Conservation (phyloP, 2,888 invertebrate species). For the Drosophila phalerata region DNA sequence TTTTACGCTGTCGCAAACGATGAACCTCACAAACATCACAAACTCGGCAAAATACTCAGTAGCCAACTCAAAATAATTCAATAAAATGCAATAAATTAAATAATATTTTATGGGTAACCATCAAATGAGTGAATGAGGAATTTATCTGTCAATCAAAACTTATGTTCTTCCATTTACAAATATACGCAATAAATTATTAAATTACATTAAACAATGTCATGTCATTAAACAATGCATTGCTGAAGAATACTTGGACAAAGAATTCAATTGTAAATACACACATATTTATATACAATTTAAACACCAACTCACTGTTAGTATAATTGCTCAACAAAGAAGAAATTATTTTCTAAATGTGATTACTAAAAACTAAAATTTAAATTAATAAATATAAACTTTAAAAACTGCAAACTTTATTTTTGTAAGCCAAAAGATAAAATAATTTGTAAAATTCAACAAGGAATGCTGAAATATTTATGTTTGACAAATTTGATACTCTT, state of each 20-base stretch:
- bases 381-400: background rate
- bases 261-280: too few species aligned
- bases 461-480: background rate
- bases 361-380: too few species aligned
- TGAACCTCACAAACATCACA: slow-evolving; percentile 50
- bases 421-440: background rate
- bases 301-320: too few species aligned
- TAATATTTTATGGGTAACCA: slow-evolving; percentile 34
- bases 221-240: background rate
- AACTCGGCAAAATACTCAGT: slow-evolving; percentile 31
- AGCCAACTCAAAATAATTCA: slow-evolving; percentile 58
- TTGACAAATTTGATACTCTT: background rate
- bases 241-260: too few species aligned
- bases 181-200: slow-evolving; percentile 3
- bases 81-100: slow-evolving; percentile 62
- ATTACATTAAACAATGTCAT: background rate
- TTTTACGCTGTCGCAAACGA: slow-evolving; percentile 58
- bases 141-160: background rate
- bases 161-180: background rate
- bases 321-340: too few species aligned
- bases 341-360: too few species aligned
- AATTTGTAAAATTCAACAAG: background rate
- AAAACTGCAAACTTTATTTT: background rate
- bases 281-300: too few species aligned
- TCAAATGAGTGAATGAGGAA: background rate